Conservation (phyloP, 2,797 vertebrate genomes). For the Poeciliopsis infans region DNA sequence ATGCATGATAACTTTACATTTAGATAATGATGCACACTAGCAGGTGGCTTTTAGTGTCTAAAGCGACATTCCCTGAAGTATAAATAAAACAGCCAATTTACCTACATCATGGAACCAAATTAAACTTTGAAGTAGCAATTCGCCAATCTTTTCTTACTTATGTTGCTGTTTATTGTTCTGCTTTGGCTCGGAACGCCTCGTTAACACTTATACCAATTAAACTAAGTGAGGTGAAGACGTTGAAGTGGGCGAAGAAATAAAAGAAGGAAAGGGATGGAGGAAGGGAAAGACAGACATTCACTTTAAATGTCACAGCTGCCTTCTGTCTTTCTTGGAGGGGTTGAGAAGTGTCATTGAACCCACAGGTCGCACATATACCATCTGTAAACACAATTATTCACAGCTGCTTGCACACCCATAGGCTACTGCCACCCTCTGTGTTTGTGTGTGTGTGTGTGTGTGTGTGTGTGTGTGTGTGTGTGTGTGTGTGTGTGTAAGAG, state of each 20-base stretch:
- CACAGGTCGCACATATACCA: constrained; percentile 70
- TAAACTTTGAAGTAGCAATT: constrained; percentile 38
- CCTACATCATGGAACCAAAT: constrained; percentile 40
- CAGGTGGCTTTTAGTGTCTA: constrained; percentile 24
- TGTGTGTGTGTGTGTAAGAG: not conserved
- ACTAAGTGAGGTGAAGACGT: constrained; percentile 36
- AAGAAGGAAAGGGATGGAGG: not conserved
- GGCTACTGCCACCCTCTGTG: constrained; percentile 57
- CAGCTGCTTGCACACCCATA: constrained; percentile 63
- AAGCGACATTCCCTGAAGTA: constrained; percentile 18
- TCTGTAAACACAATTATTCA: constrained; percentile 81
- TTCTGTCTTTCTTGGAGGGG: constrained; percentile 39
- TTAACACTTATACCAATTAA: constrained; percentile 59
- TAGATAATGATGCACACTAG: constrained; percentile 10
- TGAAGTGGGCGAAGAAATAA: constrained; percentile 28
- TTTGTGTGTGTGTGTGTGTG: not conserved
- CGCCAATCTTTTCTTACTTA: constrained; percentile 10
- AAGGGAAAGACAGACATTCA: constrained; percentile 9
- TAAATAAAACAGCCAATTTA: constrained; percentile 41
- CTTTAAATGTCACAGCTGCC: constrained; percentile 48
- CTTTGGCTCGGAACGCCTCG: constrained; percentile 49
- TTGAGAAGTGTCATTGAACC: constrained; percentile 33
- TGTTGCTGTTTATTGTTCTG: constrained; percentile 48
- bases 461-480: not conserved
- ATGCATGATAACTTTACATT: not conserved